Conservation (phyloP, 2,888 invertebrate species). For the Chrysina gloriosa region DNA sequence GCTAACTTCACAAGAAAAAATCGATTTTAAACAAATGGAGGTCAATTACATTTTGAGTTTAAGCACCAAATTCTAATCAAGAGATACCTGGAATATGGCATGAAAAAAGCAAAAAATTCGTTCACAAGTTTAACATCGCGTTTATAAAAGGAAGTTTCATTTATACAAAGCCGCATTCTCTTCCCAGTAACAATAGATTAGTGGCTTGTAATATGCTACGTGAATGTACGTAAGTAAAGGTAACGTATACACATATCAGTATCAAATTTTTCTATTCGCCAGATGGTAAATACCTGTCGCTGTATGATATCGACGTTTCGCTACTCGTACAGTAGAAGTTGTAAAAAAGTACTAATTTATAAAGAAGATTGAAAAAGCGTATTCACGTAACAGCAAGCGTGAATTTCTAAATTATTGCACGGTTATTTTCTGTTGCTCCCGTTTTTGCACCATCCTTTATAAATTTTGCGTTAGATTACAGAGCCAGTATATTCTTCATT, state of each 20-base stretch:
- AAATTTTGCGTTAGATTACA: constrained; percentile 17
- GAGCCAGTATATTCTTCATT: background rate
- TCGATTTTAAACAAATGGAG: constrained; percentile 19
- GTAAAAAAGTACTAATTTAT: constrained; percentile 8
- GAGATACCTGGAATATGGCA: constrained; percentile 22
- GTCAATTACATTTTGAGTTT: constrained; percentile 29
- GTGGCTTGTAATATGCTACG: too few relatives aligned
- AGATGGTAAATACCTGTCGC: too few relatives aligned
- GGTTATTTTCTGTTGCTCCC: constrained; percentile 6
- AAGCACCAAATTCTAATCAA: constrained; percentile 25
- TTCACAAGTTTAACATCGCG: too few relatives aligned
- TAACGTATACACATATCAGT: background rate
- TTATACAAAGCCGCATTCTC: too few relatives aligned
- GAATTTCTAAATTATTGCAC: constrained; percentile 30
- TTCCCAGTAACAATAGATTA: too few relatives aligned
- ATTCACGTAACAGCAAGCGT: constrained; percentile 20
- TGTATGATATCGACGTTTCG: too few relatives aligned
- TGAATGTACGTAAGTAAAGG: too few relatives aligned
- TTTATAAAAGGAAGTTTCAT: too few relatives aligned
- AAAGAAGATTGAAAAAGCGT: background rate
- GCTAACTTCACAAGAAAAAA: background rate
- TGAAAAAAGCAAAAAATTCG: too few relatives aligned
- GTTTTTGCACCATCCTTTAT: constrained; percentile 13
- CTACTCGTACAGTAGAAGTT: background rate
- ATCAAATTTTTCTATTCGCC: background rate